Base-by-base conservation (phyloP, 2,888 invertebrate genomes). In the Perithous albicinctus region DNA sequence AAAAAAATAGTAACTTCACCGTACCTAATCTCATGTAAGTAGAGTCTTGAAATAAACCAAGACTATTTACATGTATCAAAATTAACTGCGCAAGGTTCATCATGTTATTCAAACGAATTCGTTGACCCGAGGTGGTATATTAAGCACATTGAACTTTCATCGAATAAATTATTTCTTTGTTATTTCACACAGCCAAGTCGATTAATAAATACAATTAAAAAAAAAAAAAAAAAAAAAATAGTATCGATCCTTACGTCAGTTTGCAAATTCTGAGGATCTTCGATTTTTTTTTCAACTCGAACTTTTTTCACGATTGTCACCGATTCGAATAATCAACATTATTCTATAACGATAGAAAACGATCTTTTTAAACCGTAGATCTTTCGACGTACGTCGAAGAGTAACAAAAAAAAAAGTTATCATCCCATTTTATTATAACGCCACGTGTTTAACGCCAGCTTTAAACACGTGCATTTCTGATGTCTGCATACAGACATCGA, bases 81-180 rank as follows among this genome's bases (percentile, higher is more conserved):
- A 63, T 46, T 46, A 29, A 61, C 12, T 12, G 18, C 29, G 12
- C 15, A 59, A 26, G 7, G 48, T 66, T 38, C 51, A 23, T 4
- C 67, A 46, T 66, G 66, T 80, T 70, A 75, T 75, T 72, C 72
- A 77, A 61, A 43, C 20, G 61, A 54, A 67, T 63, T 41, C 73
- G 46, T 67, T 67, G 43, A 72, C 35, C 41, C 77, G 43, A 54
- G 10, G 6, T 29, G 12, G 15, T 35, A 2, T 18, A 10, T 15
- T 18, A 20, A 15, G 59, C 38, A 32, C 59, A 18, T 20, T 61
- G 15, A 61, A 18, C 26, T 61, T 61, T 18, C 10, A 15, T 6
- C 20, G 29, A 56, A 56, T 56, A 32, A 26, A 10, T 23, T 23
- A 51, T 51, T 12, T 12, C 41, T 41, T 7, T 12, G 41, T 41